Evolutionary conservation across 2,797 vertebrate genomes (phyloP).

Genomic region (Poecilia picta): DNA sequence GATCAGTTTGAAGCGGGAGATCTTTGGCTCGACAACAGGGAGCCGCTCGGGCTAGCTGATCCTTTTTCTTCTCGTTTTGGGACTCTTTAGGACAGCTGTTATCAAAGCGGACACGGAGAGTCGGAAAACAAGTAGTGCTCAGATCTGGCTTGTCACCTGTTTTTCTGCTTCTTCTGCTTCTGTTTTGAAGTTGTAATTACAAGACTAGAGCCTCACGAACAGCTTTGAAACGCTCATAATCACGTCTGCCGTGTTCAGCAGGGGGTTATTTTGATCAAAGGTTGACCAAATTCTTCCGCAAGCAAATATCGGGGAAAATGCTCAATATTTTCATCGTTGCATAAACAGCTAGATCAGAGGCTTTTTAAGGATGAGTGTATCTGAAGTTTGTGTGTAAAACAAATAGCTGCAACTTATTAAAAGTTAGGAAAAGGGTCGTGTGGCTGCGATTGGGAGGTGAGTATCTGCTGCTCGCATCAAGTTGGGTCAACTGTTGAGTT

Average conservation of each 20-base stretch:
- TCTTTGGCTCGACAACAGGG: slow-evolving; percentile 48
- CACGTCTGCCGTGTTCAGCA: slow-evolving; percentile 7
- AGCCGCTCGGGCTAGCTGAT: slow-evolving; percentile 52
- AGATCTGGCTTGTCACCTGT: slow-evolving; percentile 57
- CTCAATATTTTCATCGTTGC: slow-evolving; percentile 8
- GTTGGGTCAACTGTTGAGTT: slow-evolving; percentile 8
- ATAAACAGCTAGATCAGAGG: slow-evolving; percentile 1
- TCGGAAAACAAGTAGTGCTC: slow-evolving; percentile 24
- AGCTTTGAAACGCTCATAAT: slow-evolving; percentile 36
- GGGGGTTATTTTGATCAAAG: slow-evolving; percentile 37
- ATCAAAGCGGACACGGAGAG: slow-evolving; percentile 60
- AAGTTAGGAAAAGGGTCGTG: not conserved
- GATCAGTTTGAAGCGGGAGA: slow-evolving; percentile 57
- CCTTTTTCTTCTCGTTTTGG: slow-evolving; percentile 15
- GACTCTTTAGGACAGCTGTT: slow-evolving; percentile 15
- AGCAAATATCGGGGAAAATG: slow-evolving; percentile 26
- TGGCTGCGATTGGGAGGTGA: not conserved
- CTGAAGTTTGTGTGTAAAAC: not conserved
- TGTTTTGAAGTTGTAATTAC: slow-evolving; percentile 35
- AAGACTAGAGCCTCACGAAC: slow-evolving; percentile 24
- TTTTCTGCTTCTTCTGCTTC: slow-evolving; percentile 30
- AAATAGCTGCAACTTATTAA: not conserved
- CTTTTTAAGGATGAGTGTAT: not conserved
- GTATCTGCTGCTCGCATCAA: slow-evolving; percentile 13
- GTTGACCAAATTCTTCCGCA: slow-evolving; percentile 59